These are phyloP conservation scores for Acromyrmex charruanus DNA, from an alignment of 1,140 invertebrate genomes.

Conservation along the genomic window DNA sequence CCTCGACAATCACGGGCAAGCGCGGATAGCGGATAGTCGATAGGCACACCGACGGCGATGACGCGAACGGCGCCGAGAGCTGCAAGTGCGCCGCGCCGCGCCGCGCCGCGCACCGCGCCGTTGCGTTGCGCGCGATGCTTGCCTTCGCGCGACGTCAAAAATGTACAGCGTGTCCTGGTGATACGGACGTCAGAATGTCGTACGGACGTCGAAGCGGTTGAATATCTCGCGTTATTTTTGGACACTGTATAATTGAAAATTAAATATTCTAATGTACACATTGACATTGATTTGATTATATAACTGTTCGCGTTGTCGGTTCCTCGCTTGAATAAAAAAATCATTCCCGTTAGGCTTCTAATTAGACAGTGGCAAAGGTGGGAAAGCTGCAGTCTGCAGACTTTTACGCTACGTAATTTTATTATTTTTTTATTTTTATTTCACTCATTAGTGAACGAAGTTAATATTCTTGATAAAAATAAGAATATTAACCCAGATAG, in stretches of 20 bases:
- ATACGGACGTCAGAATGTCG: neutral
- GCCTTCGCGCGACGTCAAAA: neutral
- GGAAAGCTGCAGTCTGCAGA: neutral
- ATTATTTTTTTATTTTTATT: too few species aligned
- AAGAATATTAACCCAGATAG: neutral
- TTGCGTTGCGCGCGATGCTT: slow-evolving; percentile 47
- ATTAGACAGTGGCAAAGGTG: neutral
- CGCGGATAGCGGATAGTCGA: slow-evolving; percentile 79
- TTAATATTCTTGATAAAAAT: neutral
- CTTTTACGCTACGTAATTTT: neutral
- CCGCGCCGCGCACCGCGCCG: slow-evolving; percentile 63
- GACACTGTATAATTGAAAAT: neutral
- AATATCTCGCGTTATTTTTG: neutral
- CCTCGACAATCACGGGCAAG: slow-evolving; percentile 16
- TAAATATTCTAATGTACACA: neutral
- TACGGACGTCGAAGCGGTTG: neutral
- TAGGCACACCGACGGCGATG: slow-evolving; percentile 73
- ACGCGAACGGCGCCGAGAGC: slow-evolving; percentile 67
- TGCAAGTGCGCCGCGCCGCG: slow-evolving; percentile 80
- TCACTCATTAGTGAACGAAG: too few species aligned
- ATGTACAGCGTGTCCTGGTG: neutral
- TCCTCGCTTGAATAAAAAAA: neutral
- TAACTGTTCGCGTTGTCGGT: neutral
- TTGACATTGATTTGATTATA: neutral
- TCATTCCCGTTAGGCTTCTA: neutral